phyloP scores from a whole-genome alignment of 2,113 vertebrate genomes.

The Gymnarchus niloticus region DNA sequence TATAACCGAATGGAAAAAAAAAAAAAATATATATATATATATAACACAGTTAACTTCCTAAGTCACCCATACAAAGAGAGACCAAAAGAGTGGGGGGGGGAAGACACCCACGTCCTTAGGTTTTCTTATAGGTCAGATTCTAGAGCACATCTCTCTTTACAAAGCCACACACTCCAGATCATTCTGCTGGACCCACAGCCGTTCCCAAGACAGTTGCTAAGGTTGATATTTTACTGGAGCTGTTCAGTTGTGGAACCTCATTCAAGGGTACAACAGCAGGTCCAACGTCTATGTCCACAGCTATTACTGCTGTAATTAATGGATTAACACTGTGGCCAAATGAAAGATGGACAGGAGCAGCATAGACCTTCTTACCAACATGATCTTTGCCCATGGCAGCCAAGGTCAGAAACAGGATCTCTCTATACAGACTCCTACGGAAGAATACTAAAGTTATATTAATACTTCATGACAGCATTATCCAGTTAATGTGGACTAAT shows the following conservation, averaged over 20 bases:
- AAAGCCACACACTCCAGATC: background rate
- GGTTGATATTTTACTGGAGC: background rate
- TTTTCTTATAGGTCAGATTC: background rate
- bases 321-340: background rate
- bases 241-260: background rate
- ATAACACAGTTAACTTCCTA: too few relatives aligned
- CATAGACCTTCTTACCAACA: conserved; percentile 55
- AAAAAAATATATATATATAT: background rate
- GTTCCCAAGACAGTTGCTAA: background rate
- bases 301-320: background rate
- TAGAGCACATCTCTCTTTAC: background rate
- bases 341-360: too few relatives aligned
- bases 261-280: background rate
- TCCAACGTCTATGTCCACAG: background rate
- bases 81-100: too few relatives aligned
- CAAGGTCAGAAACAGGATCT: conserved; percentile 83
- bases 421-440: conserved; percentile 80
- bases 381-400: conserved; percentile 87
- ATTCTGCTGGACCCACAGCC: background rate
- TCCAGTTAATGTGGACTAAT: background rate
- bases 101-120: too few relatives aligned
- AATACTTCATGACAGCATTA: background rate
- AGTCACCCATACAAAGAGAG: too few relatives aligned
- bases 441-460: background rate
- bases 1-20: too few relatives aligned